phyloP scores from a whole-genome alignment of 2,113 vertebrate species.

The Onychostoma macrolepis region DNA sequence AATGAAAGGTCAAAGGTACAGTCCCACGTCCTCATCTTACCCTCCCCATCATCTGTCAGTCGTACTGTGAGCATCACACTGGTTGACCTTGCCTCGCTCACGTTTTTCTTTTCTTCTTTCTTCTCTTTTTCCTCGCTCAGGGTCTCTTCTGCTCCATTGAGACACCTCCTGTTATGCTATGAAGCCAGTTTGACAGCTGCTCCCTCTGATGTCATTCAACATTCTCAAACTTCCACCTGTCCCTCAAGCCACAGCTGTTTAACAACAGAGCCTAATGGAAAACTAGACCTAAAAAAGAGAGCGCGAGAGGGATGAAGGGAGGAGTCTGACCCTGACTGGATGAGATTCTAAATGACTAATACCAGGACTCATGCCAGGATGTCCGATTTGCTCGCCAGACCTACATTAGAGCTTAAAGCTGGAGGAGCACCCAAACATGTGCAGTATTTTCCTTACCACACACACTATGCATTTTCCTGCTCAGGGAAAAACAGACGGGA shows the following conservation, averaged over 20 bases:
- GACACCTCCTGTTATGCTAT: slow-evolving; percentile 51
- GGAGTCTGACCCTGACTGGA: slow-evolving; percentile 39
- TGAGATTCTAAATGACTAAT: slow-evolving; percentile 46
- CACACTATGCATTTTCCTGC: background rate
- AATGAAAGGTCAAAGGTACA: background rate
- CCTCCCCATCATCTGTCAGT: slow-evolving; percentile 21
- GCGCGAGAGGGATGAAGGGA: background rate
- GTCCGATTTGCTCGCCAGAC: slow-evolving; percentile 39
- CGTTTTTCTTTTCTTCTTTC: background rate
- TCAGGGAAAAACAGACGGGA: background rate
- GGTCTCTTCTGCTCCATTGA: background rate
- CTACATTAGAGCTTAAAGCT: slow-evolving; percentile 28
- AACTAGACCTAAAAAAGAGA: background rate
- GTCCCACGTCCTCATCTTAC: slow-evolving; percentile 35
- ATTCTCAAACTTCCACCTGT: slow-evolving; percentile 48
- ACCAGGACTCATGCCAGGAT: slow-evolving; percentile 37
- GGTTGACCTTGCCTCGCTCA: slow-evolving; percentile 1
- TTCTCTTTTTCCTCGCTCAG: background rate
- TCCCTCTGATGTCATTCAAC: slow-evolving; percentile 49
- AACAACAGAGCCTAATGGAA: slow-evolving; percentile 29
- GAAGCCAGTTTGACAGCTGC: slow-evolving; percentile 57
- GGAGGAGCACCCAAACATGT: slow-evolving; percentile 19
- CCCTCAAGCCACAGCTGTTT: slow-evolving; percentile 48
- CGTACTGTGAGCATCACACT: background rate
- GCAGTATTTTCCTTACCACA: background rate